Base-by-base conservation (phyloP, 2,888 invertebrate genomes). In the Caenorhabditis virilis region DNA sequence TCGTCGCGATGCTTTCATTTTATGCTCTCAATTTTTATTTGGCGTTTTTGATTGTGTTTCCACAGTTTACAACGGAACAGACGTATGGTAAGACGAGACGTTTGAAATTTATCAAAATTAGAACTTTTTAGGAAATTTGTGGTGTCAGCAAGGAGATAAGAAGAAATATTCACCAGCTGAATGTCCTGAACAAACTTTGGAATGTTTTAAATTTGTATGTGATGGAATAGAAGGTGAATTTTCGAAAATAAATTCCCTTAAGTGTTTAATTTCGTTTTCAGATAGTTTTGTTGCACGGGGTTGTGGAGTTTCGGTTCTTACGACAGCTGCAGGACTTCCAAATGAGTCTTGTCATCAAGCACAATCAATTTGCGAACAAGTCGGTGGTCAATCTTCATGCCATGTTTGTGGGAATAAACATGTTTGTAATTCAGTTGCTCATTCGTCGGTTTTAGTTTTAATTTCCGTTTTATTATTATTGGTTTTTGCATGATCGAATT, bases 301-400 rank as follows among this genome's bases (percentile, higher is more conserved):
- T 9, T 77, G 77, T 49, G 77, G 77, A 1, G 63, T 76, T 0
- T 68, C 69, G 2, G 53, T 75, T 13, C 52, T 59, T 5, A 58
- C 48, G 22, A 61, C 59, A 0, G 70, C 74, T 15, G 67, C 73
- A 4, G 77, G 77, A 9, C 68, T 77, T 18, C 67, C 65, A 18
- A 75, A 77, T 36, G 77, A 77, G 47, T 72, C 72, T 27, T 76
- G 76, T 39, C 58, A 69, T 53, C 76, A 77, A 51, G 72, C 77
- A 0, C 62, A 72, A 57, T 59, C 67, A 9, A 55, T 69, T 7
- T 77, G 77, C 57, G 69, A 77, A 48, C 27, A 49, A 18, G 53
- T 77, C 36, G 71, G 72, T n/a, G 78, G 78, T 15, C 53, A 52
- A 9, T 60, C 68, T 6, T 38, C 48, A 9, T 78, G 78, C 39